Percentiles rank a stretch among this genome's conserved stretches.
Conservation (phyloP, 1,140 invertebrate genomes). For the Trichonephila inaurata region DNA sequence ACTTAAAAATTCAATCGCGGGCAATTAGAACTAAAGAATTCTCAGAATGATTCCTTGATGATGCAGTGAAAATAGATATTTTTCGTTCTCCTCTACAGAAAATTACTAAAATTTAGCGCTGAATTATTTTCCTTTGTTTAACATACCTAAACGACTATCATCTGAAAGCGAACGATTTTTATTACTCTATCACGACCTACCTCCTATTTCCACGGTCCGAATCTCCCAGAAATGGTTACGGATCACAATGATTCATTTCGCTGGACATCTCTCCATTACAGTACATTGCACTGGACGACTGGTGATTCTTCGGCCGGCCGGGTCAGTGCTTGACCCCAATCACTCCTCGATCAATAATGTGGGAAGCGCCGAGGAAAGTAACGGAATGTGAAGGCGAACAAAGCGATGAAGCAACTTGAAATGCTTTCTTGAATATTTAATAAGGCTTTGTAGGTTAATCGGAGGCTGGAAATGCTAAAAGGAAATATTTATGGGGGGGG, state of each 20-base stretch:
- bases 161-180: background rate
- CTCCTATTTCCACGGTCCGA: background rate
- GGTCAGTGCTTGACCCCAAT: slow-evolving; percentile 5
- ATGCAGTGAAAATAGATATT: too few species aligned
- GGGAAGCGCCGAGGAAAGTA: background rate
- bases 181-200: background rate
- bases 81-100: too few species aligned
- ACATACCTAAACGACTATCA: too few species aligned
- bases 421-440: background rate
- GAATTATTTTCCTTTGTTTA: too few species aligned
- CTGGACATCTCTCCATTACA: background rate
- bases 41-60: too few species aligned
- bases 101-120: too few species aligned
- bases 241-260: background rate
- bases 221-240: background rate
- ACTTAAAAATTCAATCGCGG: too few species aligned
- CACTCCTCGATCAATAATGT: background rate
- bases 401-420: background rate
- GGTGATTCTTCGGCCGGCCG: background rate
- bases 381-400: background rate
- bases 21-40: too few species aligned
- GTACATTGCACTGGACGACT: background rate
- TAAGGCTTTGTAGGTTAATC: background rate
- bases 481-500: background rate
- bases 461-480: background rate